These are phyloP conservation scores for Leucoptera coffeella DNA, from an alignment of 2,888 invertebrate genomes.

Conservation along the genomic window DNA sequence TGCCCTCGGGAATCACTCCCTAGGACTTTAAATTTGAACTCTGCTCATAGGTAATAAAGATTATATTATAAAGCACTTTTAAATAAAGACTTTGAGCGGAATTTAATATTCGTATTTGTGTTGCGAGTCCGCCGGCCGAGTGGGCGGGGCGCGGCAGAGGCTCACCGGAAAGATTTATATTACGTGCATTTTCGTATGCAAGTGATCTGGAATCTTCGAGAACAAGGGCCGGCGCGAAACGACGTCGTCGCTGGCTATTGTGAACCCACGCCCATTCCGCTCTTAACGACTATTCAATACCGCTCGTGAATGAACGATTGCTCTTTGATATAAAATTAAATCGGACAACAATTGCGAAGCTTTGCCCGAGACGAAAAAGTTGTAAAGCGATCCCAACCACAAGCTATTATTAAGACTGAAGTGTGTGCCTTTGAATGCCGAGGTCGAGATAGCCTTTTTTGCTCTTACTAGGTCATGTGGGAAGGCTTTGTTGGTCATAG, in stretches of 20 bases:
- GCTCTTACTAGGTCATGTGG: no score
- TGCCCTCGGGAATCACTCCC: constrained; percentile 8
- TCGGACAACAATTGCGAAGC: constrained; percentile 27
- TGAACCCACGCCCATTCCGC: constrained; percentile 37
- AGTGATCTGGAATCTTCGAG: constrained; percentile 49
- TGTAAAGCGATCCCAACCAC: constrained; percentile 45
- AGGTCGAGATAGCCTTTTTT: no score
- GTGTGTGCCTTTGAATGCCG: no score
- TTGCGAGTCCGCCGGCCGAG: constrained; percentile 25
- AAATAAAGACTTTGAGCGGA: constrained; percentile 44
- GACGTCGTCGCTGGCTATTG: constrained; percentile 18
- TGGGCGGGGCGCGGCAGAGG: constrained; percentile 44
- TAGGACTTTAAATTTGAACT: not conserved
- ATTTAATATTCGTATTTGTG: constrained; percentile 49
- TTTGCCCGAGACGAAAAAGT: constrained; percentile 21
- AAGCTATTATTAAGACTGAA: no score
- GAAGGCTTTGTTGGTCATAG: no score
- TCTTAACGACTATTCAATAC: constrained; percentile 49
- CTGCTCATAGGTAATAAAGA: not conserved
- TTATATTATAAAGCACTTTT: constrained; percentile 9
- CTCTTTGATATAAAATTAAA: constrained; percentile 42
- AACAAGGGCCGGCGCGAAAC: constrained; percentile 10
- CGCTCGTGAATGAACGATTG: constrained; percentile 45
- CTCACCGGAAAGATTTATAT: constrained; percentile 54
- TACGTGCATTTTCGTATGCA: constrained; percentile 48